Conservation (phyloP, 2,888 invertebrate genomes). For the Helobdella robusta region DNA sequence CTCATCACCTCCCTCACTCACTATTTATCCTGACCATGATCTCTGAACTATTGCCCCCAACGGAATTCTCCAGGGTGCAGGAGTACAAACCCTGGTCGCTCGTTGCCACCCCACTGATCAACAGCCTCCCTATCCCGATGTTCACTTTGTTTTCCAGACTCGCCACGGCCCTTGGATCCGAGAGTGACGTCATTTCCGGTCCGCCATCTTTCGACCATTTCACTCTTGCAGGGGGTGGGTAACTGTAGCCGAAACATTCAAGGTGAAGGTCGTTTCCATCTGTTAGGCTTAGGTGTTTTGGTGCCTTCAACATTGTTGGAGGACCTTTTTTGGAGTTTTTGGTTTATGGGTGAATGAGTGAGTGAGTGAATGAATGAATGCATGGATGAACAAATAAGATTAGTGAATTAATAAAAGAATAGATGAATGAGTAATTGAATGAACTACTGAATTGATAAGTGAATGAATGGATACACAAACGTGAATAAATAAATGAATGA, state of each 20-base stretch:
- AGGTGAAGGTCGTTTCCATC: conserved; percentile 5
- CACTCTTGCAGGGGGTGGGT: background rate
- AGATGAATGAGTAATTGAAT: too few relatives aligned
- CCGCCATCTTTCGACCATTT: background rate
- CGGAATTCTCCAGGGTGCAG: background rate
- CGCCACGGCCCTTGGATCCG: background rate
- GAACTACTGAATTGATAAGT: too few relatives aligned
- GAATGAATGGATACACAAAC: too few relatives aligned
- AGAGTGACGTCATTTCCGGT: background rate
- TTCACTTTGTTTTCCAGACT: background rate
- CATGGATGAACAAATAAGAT: too few relatives aligned
- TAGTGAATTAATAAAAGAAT: too few relatives aligned
- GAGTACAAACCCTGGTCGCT: background rate
- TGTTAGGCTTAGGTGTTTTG: conserved; percentile 3
- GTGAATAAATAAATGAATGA: too few relatives aligned
- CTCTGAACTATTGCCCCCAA: background rate
- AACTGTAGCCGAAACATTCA: conserved; percentile 3
- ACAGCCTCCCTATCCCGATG: conserved; percentile 6
- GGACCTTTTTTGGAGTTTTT: too few relatives aligned
- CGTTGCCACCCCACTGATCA: background rate
- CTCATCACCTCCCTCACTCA: too few relatives aligned
- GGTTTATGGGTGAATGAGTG: too few relatives aligned
- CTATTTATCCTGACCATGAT: conserved; percentile 5
- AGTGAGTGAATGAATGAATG: too few relatives aligned
- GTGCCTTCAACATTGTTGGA: conserved; percentile 10